A percentile compares a stretch with the other conserved stretches of the same genome.
Conservation (phyloP, 2,888 invertebrate genomes). For the Leptarthrus brevirostris region DNA sequence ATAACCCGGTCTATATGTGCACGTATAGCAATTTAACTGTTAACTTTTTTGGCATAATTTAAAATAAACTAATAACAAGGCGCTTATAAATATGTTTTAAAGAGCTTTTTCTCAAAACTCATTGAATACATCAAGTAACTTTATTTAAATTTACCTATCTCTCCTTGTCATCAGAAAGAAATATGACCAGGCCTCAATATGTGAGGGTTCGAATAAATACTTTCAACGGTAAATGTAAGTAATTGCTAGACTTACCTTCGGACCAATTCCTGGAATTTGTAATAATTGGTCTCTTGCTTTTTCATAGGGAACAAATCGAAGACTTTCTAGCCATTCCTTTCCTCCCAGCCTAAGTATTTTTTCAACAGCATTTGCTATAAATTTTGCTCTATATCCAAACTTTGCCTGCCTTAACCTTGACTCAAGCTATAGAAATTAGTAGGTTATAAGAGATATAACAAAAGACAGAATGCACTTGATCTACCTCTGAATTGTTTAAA, state of each 20-base stretch:
- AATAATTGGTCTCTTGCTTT: slow-evolving; percentile 80
- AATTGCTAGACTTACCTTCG: slow-evolving; percentile 77
- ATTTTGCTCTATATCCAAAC: slow-evolving; percentile 91
- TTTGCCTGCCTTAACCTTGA: slow-evolving; percentile 76
- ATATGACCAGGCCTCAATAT: too few species aligned
- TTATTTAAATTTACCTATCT: too few species aligned
- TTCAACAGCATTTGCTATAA: slow-evolving; percentile 80
- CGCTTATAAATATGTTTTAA: too few species aligned
- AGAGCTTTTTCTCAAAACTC: too few species aligned
- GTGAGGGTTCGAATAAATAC: too few species aligned
- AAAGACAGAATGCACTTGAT: neutral
- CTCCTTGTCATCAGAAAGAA: too few species aligned
- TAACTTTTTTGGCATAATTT: too few species aligned
- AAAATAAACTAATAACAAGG: too few species aligned
- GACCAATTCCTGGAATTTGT: slow-evolving; percentile 88
- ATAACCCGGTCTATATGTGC: too few species aligned
- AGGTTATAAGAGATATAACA: neutral
- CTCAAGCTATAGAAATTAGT: slow-evolving; percentile 72
- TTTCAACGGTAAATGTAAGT: too few species aligned
- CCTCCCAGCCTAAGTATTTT: slow-evolving; percentile 78
- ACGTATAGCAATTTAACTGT: too few species aligned
- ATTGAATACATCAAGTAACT: too few species aligned
- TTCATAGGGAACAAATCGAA: slow-evolving; percentile 77
- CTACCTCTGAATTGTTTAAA: slow-evolving; percentile 69
- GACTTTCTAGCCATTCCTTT: slow-evolving; percentile 76